Evolutionary conservation across 2,888 invertebrate species (phyloP).

Genomic region (Euphydryas editha): DNA sequence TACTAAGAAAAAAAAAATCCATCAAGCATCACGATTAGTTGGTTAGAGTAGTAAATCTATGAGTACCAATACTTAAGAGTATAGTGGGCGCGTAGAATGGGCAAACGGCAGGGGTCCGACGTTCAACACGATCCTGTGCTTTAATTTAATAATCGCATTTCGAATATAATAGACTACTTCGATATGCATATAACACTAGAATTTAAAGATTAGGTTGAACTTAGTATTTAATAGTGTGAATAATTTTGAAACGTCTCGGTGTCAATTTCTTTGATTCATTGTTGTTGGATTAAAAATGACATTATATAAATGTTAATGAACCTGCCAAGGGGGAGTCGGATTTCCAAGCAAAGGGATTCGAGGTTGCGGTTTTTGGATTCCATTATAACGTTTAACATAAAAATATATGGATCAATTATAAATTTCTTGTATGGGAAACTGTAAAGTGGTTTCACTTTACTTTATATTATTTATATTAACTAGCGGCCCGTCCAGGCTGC

Average conservation of each 20-base stretch:
- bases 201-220: neutral
- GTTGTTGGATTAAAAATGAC: too few species aligned
- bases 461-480: too few species aligned
- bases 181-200: neutral
- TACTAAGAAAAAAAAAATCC: neutral
- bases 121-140: conserved; percentile 56
- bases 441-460: too few species aligned
- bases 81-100: conserved; percentile 61
- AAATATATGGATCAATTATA: too few species aligned
- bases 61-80: conserved; percentile 45
- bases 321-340: too few species aligned
- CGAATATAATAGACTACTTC: conserved; percentile 37
- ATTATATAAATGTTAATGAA: too few species aligned
- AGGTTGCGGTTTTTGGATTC: too few species aligned
- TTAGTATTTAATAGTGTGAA: neutral
- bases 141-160: conserved; percentile 74
- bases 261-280: neutral
- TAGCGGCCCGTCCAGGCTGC: too few species aligned
- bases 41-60: conserved; percentile 26
- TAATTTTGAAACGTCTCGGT: neutral
- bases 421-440: too few species aligned
- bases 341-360: too few species aligned
- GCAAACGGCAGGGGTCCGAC: conserved; percentile 60
- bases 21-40: neutral
- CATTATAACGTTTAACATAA: too few species aligned